Evolutionary conservation across 1,140 invertebrate genomes (phyloP), one percentile per base, ranked within the genome.

Genomic region (Brachionus plicatilis): DNA sequence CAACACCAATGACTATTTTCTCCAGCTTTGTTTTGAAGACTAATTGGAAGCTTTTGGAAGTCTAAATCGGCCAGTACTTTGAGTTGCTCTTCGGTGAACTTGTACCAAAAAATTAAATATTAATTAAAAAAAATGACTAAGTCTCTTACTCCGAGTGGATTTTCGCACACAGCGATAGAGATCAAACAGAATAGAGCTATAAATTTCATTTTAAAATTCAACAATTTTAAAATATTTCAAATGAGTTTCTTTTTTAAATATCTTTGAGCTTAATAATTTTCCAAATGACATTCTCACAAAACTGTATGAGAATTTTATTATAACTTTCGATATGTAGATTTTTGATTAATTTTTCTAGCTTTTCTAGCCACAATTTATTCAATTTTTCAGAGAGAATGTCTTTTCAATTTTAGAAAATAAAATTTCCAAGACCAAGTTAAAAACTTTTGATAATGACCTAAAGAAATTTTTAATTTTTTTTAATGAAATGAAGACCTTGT

Each of bases 71-170:
- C 79, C 29, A 82, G 17, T 14, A 20, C 56, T 41, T 60, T 47
- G n/a, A 82, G 53, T 47, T 82, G 53, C n/a, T 82, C 79, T 43
- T 82, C 41, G 17, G 79, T 82, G 41, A 82, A 82, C 79, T 82
- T 3, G 7, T 45, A 20, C 11, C n/a, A 75, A 12, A 75, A 20
- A 45, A 47, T 24, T 75, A 43, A 45, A 17, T 24, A 24, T 7
- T 20, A 11, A 75, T 45, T 45, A 9, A 17, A 45, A 24, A 20
- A 45, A 75, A 43, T 45, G 11, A 11, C 20, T 7, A 20, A 20
- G 8, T 17, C 11, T 27, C 43, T 76, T 76, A 76, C 72, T 76
- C 72, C 72, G 45, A 76, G 53, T 24, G 72, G 72, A 76, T 76
- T 76, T 76, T 76, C 72, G 45, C 72, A 50, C 3, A 76, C 20